These are phyloP conservation scores for Acestrorhynchus altus DNA, from an alignment of 2,797 vertebrate species.

Conservation along the genomic window DNA sequence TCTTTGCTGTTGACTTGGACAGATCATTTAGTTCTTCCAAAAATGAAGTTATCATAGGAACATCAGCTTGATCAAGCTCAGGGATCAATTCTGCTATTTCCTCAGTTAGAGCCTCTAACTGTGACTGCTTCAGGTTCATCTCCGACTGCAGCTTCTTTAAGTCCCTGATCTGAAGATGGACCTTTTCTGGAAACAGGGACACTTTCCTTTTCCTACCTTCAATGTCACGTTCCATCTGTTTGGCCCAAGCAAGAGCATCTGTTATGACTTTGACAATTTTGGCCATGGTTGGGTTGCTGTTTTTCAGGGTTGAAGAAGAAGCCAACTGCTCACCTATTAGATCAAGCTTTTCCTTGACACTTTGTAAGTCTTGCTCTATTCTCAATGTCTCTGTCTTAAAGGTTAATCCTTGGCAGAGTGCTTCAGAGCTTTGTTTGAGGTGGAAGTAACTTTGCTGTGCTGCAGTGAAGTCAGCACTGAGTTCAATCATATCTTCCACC, in stretches of 20 bases:
- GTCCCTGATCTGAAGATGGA: slow-evolving; percentile 84
- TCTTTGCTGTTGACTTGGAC: slow-evolving; percentile 80
- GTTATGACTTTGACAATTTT: slow-evolving; percentile 78
- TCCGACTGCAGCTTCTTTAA: slow-evolving; percentile 81
- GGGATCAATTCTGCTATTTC: slow-evolving; percentile 76
- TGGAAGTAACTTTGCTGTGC: slow-evolving; percentile 72
- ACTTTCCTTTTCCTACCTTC: slow-evolving; percentile 73
- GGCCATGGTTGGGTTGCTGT: slow-evolving; percentile 72
- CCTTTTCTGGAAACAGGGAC: slow-evolving; percentile 84
- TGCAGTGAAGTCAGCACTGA: slow-evolving; percentile 79
- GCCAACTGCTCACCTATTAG: slow-evolving; percentile 65
- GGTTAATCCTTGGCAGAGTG: slow-evolving; percentile 75
- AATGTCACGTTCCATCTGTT: slow-evolving; percentile 75
- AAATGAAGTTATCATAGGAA: slow-evolving; percentile 72
- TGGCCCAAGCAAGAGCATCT: slow-evolving; percentile 84
- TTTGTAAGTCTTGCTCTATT: slow-evolving; percentile 76
- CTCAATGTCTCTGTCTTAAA: slow-evolving; percentile 76
- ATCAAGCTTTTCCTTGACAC: slow-evolving; percentile 76
- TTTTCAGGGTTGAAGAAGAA: slow-evolving; percentile 63
- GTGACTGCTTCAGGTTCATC: slow-evolving; percentile 77
- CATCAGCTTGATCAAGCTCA: slow-evolving; percentile 68
- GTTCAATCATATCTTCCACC: slow-evolving; percentile 68
- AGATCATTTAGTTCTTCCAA: slow-evolving; percentile 78
- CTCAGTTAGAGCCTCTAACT: slow-evolving; percentile 76
- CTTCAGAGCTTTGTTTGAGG: slow-evolving; percentile 76